Base-by-base conservation (phyloP, 2,797 vertebrate species). In the Sebastes miniatus region DNA sequence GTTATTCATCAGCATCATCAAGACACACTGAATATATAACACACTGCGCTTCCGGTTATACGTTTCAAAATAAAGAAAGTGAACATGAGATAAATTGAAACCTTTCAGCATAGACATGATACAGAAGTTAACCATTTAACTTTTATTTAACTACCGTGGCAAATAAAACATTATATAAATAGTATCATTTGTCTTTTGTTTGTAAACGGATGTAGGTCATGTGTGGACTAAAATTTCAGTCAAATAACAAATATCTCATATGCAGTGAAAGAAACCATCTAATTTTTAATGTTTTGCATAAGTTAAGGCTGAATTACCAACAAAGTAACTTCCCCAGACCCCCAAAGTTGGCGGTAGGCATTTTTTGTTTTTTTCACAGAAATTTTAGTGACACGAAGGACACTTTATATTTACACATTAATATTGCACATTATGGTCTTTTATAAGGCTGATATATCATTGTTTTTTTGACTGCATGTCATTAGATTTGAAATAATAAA, bases 51-150 rank as follows among this genome's bases (percentile, higher is more conserved):
- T 90, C 88, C 88, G 84, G 82, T 77, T 10, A 0, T 0, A 18
- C 7, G 4, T 79, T 87, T 85, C 86, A 90, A 81, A 88, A 79
- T 90, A 89, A 24, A 13, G 6, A 27, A 27, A 20, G 2, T 18
- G 3, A 25, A 4, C 24, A 1, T 2, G 59, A 20, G 11, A 6
- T 24, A 10, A 18, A 57, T 64, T 63, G 3, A 69, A 4, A 22
- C 12, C 3, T 63, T 68, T 32, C 18, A 63, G 31, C 3, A n/a
- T n/a, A 2, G 31, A n/a, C 29, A 22, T 6, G 18, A 6, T 34
- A 43, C 14, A 16, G 13, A 43, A 16, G 39, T 43, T 43, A 8
- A 20, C 36, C 36, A 39, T 43, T 16, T 43, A 16, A 43, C 13
- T 43, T 43, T 36, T 12, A 1, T 36, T 13, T 36, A 36, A 36